Evolutionary conservation across 2,888 invertebrate genomes (phyloP), one percentile per base, ranked within the genome.

Genomic region (Napeogenes sylphis): DNA sequence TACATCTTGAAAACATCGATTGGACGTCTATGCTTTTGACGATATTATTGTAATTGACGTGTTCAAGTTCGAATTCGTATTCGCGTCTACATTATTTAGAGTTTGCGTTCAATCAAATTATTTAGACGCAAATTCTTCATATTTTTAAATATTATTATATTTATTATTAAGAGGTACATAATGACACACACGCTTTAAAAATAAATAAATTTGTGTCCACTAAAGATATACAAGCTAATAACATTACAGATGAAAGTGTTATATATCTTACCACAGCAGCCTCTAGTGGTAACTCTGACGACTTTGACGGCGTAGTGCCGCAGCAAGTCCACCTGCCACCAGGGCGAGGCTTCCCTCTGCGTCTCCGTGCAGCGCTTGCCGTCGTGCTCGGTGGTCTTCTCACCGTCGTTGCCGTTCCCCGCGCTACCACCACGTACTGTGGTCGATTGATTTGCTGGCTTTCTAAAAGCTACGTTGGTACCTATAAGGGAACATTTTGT

Each of bases 301-400:
- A 96, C 96, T 79, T 95, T 94, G 59, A 98, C 94, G 1, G 96
- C 93, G 81, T 97, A 97, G 38, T 97, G 94, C 63, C 94, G 91
- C 47, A 98, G 91, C 55, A 98, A 90, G 81, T 98, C 97, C 8
- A 97, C 97, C 73, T 95, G 94, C 97, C 97, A 98, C 97, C 97
- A 98, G 0, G 97, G 97, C 32, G 97, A 97, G 0, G 95, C 94
- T 77, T 98, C 97, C 65, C 95, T 93, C 79, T 95, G 95, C 0
- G 97, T 98, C 88, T 97, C 97, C 0, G 97, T 96, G 82, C 98
- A 98, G 67, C 95, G 91, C 78, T 95, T 94, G 13, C 96, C 96
- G 73, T 97, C 97, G 76, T 97, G 97, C 65, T 96, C 95, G 46
- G 96, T 94, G 66, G 94, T 94, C 71, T 92, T 91, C 80, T 97